These are phyloP conservation scores for Drosophila tripunctata DNA, from an alignment of 2,888 invertebrate genomes.

Conservation along the genomic window DNA sequence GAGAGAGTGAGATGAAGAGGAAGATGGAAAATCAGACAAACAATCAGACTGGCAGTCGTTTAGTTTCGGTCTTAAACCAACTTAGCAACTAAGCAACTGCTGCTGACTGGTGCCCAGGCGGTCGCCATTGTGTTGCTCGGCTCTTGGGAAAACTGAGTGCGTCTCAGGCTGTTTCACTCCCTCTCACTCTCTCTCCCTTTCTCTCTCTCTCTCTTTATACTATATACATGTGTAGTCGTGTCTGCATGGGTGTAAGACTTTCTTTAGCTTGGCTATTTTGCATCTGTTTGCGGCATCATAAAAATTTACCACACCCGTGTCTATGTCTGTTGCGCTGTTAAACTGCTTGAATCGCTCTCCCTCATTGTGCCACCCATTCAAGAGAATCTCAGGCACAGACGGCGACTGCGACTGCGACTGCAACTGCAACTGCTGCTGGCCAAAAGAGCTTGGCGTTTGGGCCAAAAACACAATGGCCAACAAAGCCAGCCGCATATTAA, in stretches of 20 bases:
- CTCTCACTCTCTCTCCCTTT: slow-evolving; percentile 6
- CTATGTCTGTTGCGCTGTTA: slow-evolving; percentile 62
- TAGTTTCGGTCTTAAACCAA: slow-evolving; percentile 49
- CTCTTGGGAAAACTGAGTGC: slow-evolving; percentile 8
- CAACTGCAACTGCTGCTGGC: slow-evolving; percentile 31
- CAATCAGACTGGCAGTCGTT: slow-evolving; percentile 52
- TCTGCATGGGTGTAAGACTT: slow-evolving; percentile 40
- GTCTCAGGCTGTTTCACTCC: slow-evolving; percentile 31
- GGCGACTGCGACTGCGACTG: slow-evolving; percentile 31
- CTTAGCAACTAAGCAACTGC: slow-evolving; percentile 65
- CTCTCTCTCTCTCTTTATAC: background rate
- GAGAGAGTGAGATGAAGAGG: slow-evolving; percentile 7
- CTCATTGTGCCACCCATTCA: slow-evolving; percentile 26
- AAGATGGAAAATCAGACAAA: slow-evolving; percentile 21
- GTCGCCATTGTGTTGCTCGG: slow-evolving; percentile 63
- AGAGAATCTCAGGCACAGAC: slow-evolving; percentile 48
- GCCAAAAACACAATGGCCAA: slow-evolving; percentile 50
- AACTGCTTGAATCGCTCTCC: slow-evolving; percentile 50
- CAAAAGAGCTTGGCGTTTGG: slow-evolving; percentile 45
- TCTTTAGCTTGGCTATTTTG: slow-evolving; percentile 69
- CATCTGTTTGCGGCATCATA: slow-evolving; percentile 79
- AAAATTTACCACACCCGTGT: slow-evolving; percentile 75
- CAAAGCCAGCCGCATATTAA: slow-evolving; percentile 54
- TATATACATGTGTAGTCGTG: slow-evolving; percentile 1
- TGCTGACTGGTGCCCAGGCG: slow-evolving; percentile 63